Evolutionary conservation across 2,888 invertebrate species (phyloP), one percentile per base, ranked within the genome.

Genomic region (Invenusta paracnida): DNA sequence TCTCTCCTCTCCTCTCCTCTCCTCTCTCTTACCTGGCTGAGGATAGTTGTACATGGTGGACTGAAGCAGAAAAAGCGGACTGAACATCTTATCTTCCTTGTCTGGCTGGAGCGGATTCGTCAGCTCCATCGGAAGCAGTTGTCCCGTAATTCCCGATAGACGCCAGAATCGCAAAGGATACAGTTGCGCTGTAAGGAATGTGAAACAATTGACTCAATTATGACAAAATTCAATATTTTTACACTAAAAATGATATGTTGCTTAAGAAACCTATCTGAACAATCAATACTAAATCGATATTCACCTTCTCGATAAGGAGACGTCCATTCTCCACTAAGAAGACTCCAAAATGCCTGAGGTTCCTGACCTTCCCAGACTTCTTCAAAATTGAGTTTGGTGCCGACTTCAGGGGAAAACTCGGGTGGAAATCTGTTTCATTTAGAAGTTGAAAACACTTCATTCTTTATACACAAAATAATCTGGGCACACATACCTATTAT

Each of bases 301-400:
- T 48, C 17, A 48, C 48, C 48, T 11, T 48, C 48, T 11, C 5
- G 17, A 48, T 11, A 17, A 48, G 48, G 48, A 48, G 48, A 48
- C 5, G 48, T 79, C 79, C 79, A 25, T n/a, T 79, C 29, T 79
- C n/a, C 79, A 25, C 79, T n/a, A 79, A 79, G 11, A 25, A 11
- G n/a, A 25, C n/a, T 79, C 79, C 79, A 79, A 5, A 79, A 25
- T 29, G 2, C n/a, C 5, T n/a, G 2, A 79, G 25, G 2, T n/a
- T 79, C 79, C n/a, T 79, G 79, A 27, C 79, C 79, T 79, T 79
- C 79, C 11, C 29, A 5, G n/a, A 79, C 79, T 79, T 79, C 79
- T 29, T 27, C 79, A 2, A 79, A 2, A 2, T 11, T n/a, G 2
- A 25, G 25, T 29, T 2, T 79, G 25, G 5, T 5, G n/a, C n/a